Conservation (phyloP, 2,113 vertebrate species). For the Electrona antarctica region DNA sequence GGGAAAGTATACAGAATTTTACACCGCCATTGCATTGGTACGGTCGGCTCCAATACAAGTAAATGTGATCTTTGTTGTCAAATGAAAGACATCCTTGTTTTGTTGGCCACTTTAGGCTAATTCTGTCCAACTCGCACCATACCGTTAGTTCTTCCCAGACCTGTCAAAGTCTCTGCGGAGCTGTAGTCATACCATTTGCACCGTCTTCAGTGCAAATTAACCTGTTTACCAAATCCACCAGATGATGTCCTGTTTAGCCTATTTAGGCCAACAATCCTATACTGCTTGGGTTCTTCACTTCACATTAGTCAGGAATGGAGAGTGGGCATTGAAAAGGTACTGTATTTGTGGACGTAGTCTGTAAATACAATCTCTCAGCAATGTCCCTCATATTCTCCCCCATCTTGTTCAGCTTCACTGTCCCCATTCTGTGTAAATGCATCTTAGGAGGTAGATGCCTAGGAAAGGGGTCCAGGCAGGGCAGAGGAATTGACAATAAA, state of each 20-base stretch:
- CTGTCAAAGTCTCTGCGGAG: slow-evolving; percentile 26
- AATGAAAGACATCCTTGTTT: slow-evolving; percentile 84
- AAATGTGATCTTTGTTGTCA: slow-evolving; percentile 97
- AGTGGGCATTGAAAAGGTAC: slow-evolving; percentile 48
- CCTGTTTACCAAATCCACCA: slow-evolving; percentile 26
- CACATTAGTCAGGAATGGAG: slow-evolving; percentile 32
- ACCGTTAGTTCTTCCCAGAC: slow-evolving; percentile 21
- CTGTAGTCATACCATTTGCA: slow-evolving; percentile 44
- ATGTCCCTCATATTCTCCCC: slow-evolving; percentile 20
- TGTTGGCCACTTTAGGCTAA: slow-evolving; percentile 89
- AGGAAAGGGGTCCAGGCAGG: slow-evolving; percentile 12
- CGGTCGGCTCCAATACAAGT: slow-evolving; percentile 94
- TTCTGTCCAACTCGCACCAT: slow-evolving; percentile 58
- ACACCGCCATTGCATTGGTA: slow-evolving; percentile 99
- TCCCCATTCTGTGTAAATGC: slow-evolving; percentile 29
- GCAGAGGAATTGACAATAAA: slow-evolving; percentile 23
- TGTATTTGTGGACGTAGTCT: slow-evolving; percentile 25
- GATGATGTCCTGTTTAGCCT: slow-evolving; percentile 37
- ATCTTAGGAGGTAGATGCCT: slow-evolving; percentile 15
- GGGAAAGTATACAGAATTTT: slow-evolving; percentile 99
- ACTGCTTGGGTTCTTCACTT: slow-evolving; percentile 54
- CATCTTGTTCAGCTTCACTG: slow-evolving; percentile 23
- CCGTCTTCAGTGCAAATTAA: slow-evolving; percentile 34
- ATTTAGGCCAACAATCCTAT: slow-evolving; percentile 59
- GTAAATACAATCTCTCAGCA: slow-evolving; percentile 44